Evolutionary conservation across 2,888 invertebrate species (phyloP).

Genomic region (Hesperia comma): DNA sequence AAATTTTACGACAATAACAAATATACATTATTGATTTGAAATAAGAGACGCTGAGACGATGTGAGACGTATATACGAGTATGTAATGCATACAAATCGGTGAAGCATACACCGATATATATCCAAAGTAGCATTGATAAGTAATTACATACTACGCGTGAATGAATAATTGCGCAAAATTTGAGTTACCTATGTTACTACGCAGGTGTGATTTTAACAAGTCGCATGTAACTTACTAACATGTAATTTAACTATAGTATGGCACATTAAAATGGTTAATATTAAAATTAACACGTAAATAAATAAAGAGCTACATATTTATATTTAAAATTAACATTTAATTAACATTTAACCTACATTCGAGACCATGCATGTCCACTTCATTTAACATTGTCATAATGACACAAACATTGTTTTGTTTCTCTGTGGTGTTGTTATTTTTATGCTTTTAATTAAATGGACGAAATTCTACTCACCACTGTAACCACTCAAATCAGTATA

Average conservation of each 20-base stretch:
- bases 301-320: neutral
- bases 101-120: conserved; percentile 4
- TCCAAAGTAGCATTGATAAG: conserved; percentile 24
- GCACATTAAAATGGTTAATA: conserved; percentile 1
- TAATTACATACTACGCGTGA: conserved; percentile 24
- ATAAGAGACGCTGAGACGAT: conserved; percentile 13
- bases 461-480: conserved; percentile 23
- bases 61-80: neutral
- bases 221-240: conserved; percentile 1
- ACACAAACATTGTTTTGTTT: conserved; percentile 7
- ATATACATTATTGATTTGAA: conserved; percentile 14
- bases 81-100: conserved; percentile 4
- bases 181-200: conserved; percentile 1
- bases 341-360: conserved; percentile 37
- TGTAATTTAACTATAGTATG: neutral
- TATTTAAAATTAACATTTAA: conserved; percentile 33
- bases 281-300: neutral
- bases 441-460: conserved; percentile 1
- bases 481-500: neutral
- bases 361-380: conserved; percentile 50
- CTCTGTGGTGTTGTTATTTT: neutral
- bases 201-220: conserved; percentile 6
- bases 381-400: conserved; percentile 42
- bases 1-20: neutral
- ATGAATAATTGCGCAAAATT: conserved; percentile 23